Percentiles rank a stretch among this genome's conserved stretches.
Evolutionary conservation across 37 sponge, comb jelly and placozoan genomes (phyloP).

Genomic region (Corticium candelabrum): DNA sequence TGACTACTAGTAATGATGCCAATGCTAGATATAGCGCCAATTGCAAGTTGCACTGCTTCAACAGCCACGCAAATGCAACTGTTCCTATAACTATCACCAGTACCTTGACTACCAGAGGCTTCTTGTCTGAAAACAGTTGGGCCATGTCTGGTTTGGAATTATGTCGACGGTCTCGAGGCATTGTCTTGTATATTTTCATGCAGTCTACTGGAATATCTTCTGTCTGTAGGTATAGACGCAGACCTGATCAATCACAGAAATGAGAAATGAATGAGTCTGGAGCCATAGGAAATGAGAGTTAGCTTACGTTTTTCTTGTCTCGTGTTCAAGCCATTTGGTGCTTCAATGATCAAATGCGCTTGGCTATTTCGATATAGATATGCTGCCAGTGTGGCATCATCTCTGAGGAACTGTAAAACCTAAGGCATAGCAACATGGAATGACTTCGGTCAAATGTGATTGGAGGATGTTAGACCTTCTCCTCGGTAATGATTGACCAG

Average conservation of each 20-base stretch:
- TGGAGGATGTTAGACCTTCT: constrained; percentile 55
- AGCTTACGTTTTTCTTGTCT: too few species aligned
- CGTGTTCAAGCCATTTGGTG: constrained; percentile 63
- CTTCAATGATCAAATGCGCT: constrained; percentile 71
- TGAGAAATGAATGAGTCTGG: too few species aligned
- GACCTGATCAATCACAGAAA: constrained; percentile 11
- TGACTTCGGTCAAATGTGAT: too few species aligned
- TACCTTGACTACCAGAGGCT: too few species aligned
- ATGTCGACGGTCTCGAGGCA: constrained; percentile 63
- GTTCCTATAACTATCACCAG: too few species aligned
- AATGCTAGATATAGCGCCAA: too few species aligned
- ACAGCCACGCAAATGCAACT: too few species aligned
- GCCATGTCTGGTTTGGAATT: constrained; percentile 67
- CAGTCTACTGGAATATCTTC: constrained; percentile 60
- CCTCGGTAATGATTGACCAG: constrained; percentile 71
- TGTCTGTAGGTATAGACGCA: constrained; percentile 28
- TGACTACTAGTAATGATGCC: too few species aligned
- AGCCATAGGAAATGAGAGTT: too few species aligned
- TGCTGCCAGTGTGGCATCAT: constrained; percentile 41
- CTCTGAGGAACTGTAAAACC: neutral
- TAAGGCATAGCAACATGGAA: too few species aligned
- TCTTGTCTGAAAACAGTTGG: constrained; percentile 29
- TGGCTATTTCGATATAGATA: constrained; percentile 53
- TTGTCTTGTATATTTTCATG: constrained; percentile 21
- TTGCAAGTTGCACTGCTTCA: too few species aligned